A percentile compares a stretch with the other conserved stretches of the same genome.
These are phyloP conservation scores for Uropetala carovei DNA, from an alignment of 2,888 invertebrate genomes.

Conservation along the genomic window DNA sequence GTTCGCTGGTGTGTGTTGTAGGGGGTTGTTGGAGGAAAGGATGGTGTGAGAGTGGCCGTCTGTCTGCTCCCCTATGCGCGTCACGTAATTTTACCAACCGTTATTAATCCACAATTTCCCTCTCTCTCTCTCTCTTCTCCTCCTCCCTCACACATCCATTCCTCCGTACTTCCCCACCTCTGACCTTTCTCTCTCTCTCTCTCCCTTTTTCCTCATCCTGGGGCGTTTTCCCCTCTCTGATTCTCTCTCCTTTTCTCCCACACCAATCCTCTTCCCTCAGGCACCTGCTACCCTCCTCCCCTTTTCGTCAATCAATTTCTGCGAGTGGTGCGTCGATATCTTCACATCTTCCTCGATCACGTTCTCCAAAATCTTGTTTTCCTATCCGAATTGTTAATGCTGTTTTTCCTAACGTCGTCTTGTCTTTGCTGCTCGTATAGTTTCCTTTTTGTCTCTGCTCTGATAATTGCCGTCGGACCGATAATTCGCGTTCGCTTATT, in stretches of 20 bases:
- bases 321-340: background rate
- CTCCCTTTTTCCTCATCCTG: too few relatives aligned
- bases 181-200: background rate
- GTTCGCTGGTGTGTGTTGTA: background rate
- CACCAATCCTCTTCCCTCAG: background rate
- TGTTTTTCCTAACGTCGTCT: too few relatives aligned
- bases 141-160: background rate
- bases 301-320: background rate
- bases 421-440: too few relatives aligned
- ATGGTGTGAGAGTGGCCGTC: background rate
- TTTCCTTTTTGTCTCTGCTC: too few relatives aligned
- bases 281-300: background rate
- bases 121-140: background rate
- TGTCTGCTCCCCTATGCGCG: background rate
- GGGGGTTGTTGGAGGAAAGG: background rate
- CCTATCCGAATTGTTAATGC: too few relatives aligned
- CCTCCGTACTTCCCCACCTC: background rate
- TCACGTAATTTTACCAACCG: slow-evolving; percentile 24
- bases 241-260: background rate
- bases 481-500: too few relatives aligned
- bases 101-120: slow-evolving; percentile 33
- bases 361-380: background rate
- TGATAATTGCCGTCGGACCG: too few relatives aligned
- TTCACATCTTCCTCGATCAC: slow-evolving; percentile 8
- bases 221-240: too few relatives aligned